Evolutionary conservation across 1,140 invertebrate species (phyloP), one percentile per base, ranked within the genome.

Genomic region (Heliconius hermathena): DNA sequence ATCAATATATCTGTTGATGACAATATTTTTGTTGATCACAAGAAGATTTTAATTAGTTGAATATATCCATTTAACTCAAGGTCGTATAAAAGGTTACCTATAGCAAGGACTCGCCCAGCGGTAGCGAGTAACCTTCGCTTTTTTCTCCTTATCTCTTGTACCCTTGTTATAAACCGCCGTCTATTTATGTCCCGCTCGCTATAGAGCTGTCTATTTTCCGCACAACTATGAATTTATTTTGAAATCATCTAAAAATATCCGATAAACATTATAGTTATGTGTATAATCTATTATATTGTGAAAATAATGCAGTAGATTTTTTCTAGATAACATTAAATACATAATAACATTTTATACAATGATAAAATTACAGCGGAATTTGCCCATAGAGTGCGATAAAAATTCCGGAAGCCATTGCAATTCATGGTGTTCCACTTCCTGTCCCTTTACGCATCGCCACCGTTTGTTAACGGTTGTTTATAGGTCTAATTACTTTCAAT

Each of bases 381-480:
- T 78, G 71, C 74, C 26, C 5, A 75, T 46, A 52, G 57, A 70
- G 79, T n/a, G 26, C 26, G 36, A 81, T 79, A 83, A 84, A 85
- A 85, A 88, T 87, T 88, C 84, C 86, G 90, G 89, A 90, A 91
- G 88, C 87, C 85, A 77, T 86, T 89, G 83, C 85, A 88, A 88
- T 89, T 86, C 86, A 89, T 82, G 80, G 76, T 88, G 84, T 81
- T 87, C 84, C 84, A 90, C 87, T 88, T 92, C 91, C 92, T 90
- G 86, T 81, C 89, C 86, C 89, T 89, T 91, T 88, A 91, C 79
- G 85, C 89, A 86, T 86, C 82, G 85, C 83, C 76, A 87, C 89
- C 88, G 87, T 88, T 89, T 81, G 76, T 83, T 92, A 92, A 93
- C 90, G 88, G 92, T 91, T 81, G 74, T 83, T 80, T 82, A 80